Base-by-base conservation (phyloP, 2,888 invertebrate genomes). In the Agrotis clavis region DNA sequence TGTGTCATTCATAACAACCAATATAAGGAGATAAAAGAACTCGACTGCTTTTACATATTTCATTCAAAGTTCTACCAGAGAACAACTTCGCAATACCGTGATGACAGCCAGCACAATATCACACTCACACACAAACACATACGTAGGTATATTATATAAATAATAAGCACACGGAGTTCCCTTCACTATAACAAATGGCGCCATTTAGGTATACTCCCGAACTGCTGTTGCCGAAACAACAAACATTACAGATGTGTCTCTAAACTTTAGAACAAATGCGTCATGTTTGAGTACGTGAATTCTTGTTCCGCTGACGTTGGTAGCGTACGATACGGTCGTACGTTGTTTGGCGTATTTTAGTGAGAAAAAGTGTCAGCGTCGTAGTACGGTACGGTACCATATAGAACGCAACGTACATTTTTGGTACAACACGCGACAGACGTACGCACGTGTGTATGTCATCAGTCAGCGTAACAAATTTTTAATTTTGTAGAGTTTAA, bases 201-300 rank as follows among this genome's bases (percentile, higher is more conserved):
- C 35, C 63, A 45, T 60, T 60, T 62, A 2, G 30, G 30, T 30
- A 21, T 35, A 9, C 19, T 30, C 35, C 21, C 6, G 16, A 76
- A 75, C 25, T 41, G 62, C 60, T 70, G 71, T 65, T 82, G 35
- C 35, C 25, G 13, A 70, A 81, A 82, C 79, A 79, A 83, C 61
- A 61, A 62, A 67, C 79, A 68, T 81, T 75, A 75, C 68, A 50
- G 35, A 25, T 63, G 63, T 56, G 30, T 0, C 41, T 13, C 35
- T 41, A 35, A 81, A 74, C 63, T 79, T 25, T 66, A 16, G 9
- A 62, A 75, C 35, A 48, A 63, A 62, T 72, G 47, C 54, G 19
- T 30, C 45, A 30, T 41, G 9, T 41, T 9, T 41, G 11, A 11
- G 41, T 11, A 41, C 41, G 41, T 41, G 11, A 41, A 41, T 41